Conservation (phyloP, 1,140 invertebrate species). For the Calephelis virginiensis region DNA sequence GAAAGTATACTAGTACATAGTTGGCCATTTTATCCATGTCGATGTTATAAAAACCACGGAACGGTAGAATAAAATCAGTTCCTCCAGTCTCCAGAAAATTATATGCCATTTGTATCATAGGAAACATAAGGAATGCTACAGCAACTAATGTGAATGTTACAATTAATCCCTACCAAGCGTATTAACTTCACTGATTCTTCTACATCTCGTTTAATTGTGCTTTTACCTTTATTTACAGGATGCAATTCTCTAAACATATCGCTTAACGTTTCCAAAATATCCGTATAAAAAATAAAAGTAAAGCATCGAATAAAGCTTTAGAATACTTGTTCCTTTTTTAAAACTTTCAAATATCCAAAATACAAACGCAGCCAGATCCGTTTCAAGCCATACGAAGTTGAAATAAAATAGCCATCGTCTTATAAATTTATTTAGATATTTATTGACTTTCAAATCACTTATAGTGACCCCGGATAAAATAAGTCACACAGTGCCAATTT, state of each 20-base stretch:
- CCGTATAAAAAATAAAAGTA: conserved; percentile 2
- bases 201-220: background rate
- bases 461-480: background rate
- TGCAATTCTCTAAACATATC: conserved; percentile 15
- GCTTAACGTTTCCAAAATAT: conserved; percentile 1
- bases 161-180: background rate
- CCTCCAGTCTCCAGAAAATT: background rate
- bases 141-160: background rate
- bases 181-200: conserved; percentile 3
- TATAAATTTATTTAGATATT: background rate
- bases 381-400: background rate
- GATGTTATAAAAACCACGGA: conserved; percentile 6
- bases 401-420: background rate
- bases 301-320: conserved; percentile 5
- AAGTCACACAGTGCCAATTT: background rate
- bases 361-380: background rate
- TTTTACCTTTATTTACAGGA: background rate
- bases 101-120: conserved; percentile 1
- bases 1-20: conserved; percentile 8
- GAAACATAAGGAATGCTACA: background rate
- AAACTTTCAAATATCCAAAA: background rate
- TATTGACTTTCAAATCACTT: conserved; percentile 1
- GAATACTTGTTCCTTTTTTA: conserved; percentile 5
- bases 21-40: conserved; percentile 6
- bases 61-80: conserved; percentile 2